Percentiles rank a stretch among this genome's conserved stretches.
These are phyloP conservation scores for Chrysaora quinquecirrha DNA, from an alignment of 30 jellyfish, hydroid and myxozoan genomes.

Conservation along the genomic window DNA sequence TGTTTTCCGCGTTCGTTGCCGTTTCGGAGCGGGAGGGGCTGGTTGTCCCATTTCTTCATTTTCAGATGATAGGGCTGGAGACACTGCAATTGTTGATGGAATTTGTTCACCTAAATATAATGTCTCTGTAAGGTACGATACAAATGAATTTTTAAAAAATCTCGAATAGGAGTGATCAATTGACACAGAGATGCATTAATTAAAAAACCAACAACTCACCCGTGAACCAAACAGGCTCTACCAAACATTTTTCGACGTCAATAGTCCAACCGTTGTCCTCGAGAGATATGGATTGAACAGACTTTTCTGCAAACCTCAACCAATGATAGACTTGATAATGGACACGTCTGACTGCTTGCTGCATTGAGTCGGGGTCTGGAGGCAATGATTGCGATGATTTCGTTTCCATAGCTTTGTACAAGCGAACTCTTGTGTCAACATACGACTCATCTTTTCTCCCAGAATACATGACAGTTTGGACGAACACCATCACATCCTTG, in stretches of 20 bases:
- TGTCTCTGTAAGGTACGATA: no score
- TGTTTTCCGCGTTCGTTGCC: conserved; percentile 14
- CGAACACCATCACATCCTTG: conserved; percentile 16
- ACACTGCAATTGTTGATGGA: conserved; percentile 8
- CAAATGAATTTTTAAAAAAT: not conserved
- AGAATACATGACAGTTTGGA: conserved; percentile 23
- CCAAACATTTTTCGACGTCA: conserved; percentile 32
- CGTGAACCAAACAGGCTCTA: conserved; percentile 40
- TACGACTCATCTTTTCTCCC: conserved; percentile 32
- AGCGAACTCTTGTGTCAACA: conserved; percentile 26
- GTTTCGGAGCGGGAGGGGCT: conserved; percentile 17
- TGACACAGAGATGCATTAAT: not conserved
- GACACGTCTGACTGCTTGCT: conserved; percentile 25
- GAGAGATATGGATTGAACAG: conserved; percentile 28
- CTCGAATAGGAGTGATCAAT: conserved; percentile 2
- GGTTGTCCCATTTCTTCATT: conserved; percentile 18
- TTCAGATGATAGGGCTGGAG: conserved; percentile 26
- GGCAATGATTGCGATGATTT: conserved; percentile 29
- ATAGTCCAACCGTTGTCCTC: conserved; percentile 54
- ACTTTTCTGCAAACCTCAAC: conserved; percentile 47
- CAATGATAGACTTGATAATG: conserved; percentile 25
- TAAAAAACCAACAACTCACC: conserved; percentile 19
- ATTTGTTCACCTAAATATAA: conserved; percentile 10
- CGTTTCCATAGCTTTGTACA: conserved; percentile 13
- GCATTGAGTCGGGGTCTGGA: conserved; percentile 36